phyloP scores from a whole-genome alignment of 2,113 vertebrate genomes.

The Etheostoma cragini region DNA sequence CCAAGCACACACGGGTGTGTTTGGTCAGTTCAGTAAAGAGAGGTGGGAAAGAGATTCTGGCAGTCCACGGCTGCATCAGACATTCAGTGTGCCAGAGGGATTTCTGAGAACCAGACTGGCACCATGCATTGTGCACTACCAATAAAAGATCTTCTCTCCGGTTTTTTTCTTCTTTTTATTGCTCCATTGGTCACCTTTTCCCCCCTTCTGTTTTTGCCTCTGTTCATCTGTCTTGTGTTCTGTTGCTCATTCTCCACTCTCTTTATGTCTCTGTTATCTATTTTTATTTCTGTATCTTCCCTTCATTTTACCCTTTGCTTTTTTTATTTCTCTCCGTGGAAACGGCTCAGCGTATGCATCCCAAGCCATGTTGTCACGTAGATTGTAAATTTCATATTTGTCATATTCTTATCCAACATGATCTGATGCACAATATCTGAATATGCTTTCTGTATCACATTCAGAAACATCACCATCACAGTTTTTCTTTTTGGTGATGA shows the following conservation, averaged over 20 bases:
- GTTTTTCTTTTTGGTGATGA: slow-evolving; percentile 3
- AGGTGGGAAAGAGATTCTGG: slow-evolving; percentile 34
- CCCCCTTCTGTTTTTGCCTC: slow-evolving; percentile 27
- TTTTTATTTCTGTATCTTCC: slow-evolving; percentile 5
- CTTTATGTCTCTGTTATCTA: slow-evolving; percentile 17
- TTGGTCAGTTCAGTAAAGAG: slow-evolving; percentile 42
- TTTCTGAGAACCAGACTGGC: slow-evolving; percentile 37
- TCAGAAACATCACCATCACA: neutral
- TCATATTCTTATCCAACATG: neutral
- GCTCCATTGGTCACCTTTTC: slow-evolving; percentile 32
- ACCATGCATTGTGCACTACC: neutral
- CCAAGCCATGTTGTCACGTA: slow-evolving; percentile 15
- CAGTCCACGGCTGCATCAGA: slow-evolving; percentile 35
- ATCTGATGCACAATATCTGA: neutral
- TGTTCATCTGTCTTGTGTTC: slow-evolving; percentile 28
- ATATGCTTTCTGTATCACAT: neutral
- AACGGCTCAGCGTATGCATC: neutral
- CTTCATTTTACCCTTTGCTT: neutral
- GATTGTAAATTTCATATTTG: slow-evolving; percentile 5
- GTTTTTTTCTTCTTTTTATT: slow-evolving; percentile 29
- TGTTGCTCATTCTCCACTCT: slow-evolving; percentile 7
- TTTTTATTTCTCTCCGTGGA: neutral
- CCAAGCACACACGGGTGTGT: slow-evolving; percentile 34
- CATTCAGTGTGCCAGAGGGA: slow-evolving; percentile 30
- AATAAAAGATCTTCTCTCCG: slow-evolving; percentile 38